Conservation (phyloP, 2,113 vertebrate species). For the Callospermophilus lateralis region DNA sequence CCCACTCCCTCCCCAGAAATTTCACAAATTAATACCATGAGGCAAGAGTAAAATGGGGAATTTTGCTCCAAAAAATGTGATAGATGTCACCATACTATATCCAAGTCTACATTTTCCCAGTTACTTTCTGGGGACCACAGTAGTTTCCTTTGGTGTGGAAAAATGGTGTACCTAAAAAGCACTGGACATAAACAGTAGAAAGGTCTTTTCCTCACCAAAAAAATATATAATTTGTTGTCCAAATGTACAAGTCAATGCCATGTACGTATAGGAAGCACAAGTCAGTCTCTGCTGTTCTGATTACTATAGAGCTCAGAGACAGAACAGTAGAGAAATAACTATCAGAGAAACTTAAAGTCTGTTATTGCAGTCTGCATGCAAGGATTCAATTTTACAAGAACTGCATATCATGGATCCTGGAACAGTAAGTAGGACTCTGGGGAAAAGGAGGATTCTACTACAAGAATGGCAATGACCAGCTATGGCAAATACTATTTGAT, state of each 20-base stretch:
- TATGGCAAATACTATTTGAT: not conserved
- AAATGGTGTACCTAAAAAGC: not conserved
- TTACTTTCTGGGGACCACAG: not conserved
- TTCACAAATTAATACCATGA: not conserved
- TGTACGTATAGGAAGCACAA: not conserved
- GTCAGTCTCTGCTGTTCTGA: not conserved
- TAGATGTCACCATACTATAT: not conserved
- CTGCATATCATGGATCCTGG: not conserved
- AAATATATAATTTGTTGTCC: not conserved
- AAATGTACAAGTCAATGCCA: not conserved
- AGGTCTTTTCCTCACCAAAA: not conserved
- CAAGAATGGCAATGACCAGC: not conserved
- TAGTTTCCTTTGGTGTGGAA: not conserved
- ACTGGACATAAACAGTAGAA: not conserved
- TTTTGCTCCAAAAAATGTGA: slow-evolving; percentile 17
- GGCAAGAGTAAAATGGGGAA: not conserved
- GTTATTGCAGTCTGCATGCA: not conserved
- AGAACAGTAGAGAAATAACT: not conserved
- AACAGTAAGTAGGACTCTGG: not conserved
- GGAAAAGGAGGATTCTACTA: not conserved
- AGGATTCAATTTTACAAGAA: not conserved
- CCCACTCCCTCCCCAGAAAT: not conserved
- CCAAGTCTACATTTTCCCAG: not conserved
- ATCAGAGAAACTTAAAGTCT: not conserved
- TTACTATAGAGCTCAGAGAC: not conserved